Base-by-base conservation (phyloP, 2,888 invertebrate species). In the Drosophila limbata region DNA sequence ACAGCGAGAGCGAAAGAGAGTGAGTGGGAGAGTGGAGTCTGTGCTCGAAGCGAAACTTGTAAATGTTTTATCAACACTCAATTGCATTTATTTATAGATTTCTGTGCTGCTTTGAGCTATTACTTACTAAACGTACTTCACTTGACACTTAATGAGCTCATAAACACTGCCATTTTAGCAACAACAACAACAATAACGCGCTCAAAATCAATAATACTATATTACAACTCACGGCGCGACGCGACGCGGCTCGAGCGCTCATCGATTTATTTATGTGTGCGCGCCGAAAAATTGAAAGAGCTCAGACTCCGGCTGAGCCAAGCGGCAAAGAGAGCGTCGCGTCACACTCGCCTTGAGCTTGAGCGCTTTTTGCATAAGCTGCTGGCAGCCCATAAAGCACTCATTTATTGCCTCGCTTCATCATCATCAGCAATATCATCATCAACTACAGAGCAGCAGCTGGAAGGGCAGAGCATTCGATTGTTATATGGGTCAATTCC, bases 401-500 rank as follows among this genome's bases (percentile, higher is more conserved):
- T 84, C 88, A 80, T 70, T 80, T 79, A 79, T 79, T 70, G 69
- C 68, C 67, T 62, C 56, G 65, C 65, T 73, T 62, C 67, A 66
- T 69, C 75, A 72, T 65, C 39, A 65, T 57, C 70, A 66, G 44
- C 53, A 60, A 39, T 67, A 61, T 48, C 63, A 45, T 48, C 60
- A 51, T 17, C 37, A 42, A 25, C 53, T 37, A 15, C 52, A 37
- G 33, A 33, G 52, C 35, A 15, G 37, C 55, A 37, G 53, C 76
- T 76, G 80, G 80, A 77, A 80, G 21, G 21, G 64, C 80, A 78
- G 79, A 65, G 73, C 25, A 68, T 68, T 70, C 55, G 68, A 71
- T 72, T 73, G 68, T 81, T 83, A 92, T 91, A 88, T 92, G 90
- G 92, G 92, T 92, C 92, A 92, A 73, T 90, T 92, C 92, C 90